phyloP scores from a whole-genome alignment of 2,888 invertebrate genomes.

The Cynaeus angustus region DNA sequence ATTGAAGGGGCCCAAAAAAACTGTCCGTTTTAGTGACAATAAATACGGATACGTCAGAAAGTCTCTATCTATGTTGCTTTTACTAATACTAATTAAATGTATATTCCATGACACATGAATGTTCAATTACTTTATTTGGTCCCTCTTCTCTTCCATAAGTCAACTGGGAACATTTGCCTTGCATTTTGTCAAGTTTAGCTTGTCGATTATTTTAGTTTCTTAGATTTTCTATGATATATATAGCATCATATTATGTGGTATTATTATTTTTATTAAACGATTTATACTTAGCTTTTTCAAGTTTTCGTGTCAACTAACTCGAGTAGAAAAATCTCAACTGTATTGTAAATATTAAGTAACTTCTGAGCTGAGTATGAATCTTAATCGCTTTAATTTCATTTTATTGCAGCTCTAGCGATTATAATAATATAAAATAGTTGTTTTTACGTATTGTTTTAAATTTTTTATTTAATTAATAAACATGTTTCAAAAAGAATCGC shows the following conservation, averaged over 20 bases:
- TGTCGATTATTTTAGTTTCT: constrained; percentile 54
- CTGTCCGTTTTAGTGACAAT: constrained; percentile 60
- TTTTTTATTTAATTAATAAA: constrained; percentile 69
- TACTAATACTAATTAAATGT: constrained; percentile 42
- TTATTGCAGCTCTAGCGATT: constrained; percentile 61
- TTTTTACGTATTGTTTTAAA: constrained; percentile 67
- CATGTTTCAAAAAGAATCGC: constrained; percentile 66
- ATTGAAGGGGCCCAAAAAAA: constrained; percentile 57
- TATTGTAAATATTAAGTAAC: constrained; percentile 49
- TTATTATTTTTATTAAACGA: constrained; percentile 38
- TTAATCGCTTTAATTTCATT: constrained; percentile 60
- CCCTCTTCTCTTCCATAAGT: constrained; percentile 46
- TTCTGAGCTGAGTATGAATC: constrained; percentile 38
- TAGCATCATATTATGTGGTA: constrained; percentile 57
- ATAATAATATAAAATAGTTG: constrained; percentile 62
- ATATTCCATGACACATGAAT: constrained; percentile 47
- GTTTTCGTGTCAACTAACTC: constrained; percentile 10
- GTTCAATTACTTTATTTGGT: constrained; percentile 42
- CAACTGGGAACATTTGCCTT: constrained; percentile 61
- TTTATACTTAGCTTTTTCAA: constrained; percentile 40
- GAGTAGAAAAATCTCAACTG: constrained; percentile 26
- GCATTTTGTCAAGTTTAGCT: constrained; percentile 60
- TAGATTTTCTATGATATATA: constrained; percentile 52
- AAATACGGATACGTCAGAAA: constrained; percentile 54
- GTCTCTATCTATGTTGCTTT: constrained; percentile 52